Percentiles rank a stretch among this genome's conserved stretches.
Conservation (phyloP, 1,140 invertebrate genomes). For the Calosoma granatense region DNA sequence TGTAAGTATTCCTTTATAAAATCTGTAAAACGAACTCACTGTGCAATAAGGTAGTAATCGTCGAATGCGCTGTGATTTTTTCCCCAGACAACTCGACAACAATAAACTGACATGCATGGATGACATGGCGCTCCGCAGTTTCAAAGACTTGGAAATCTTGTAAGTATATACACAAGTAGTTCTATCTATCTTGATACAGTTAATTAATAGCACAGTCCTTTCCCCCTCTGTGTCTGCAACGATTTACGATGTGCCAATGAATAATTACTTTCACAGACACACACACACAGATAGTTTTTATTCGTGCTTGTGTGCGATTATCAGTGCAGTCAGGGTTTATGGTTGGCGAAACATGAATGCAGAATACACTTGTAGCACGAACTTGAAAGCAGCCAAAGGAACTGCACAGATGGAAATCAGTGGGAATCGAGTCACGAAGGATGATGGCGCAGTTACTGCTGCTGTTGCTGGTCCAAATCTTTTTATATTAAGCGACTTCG, state of each 20-base stretch:
- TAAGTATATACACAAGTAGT: constrained; percentile 44
- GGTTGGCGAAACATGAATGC: background rate
- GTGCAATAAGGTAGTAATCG: constrained; percentile 4
- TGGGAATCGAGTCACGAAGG: background rate
- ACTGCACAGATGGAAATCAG: background rate
- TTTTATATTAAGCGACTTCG: background rate
- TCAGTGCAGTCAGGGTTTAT: background rate
- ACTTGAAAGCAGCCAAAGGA: background rate
- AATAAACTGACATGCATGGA: constrained; percentile 91
- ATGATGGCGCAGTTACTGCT: too few relatives aligned
- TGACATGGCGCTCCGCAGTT: constrained; percentile 68
- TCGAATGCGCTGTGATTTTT: constrained; percentile 11
- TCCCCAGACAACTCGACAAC: constrained; percentile 78
- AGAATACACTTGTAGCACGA: background rate
- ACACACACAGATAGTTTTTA: too few relatives aligned
- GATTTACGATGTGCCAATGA: background rate
- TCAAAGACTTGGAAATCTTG: constrained; percentile 82
- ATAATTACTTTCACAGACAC: too few relatives aligned
- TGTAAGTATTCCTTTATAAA: constrained; percentile 23
- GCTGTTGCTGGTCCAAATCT: constrained; percentile 1
- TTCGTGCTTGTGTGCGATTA: too few relatives aligned
- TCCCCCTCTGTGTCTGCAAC: background rate
- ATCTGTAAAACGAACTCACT: constrained; percentile 3
- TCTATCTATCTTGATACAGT: background rate
- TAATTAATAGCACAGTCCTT: background rate